Evolutionary conservation across 2,113 vertebrate genomes (phyloP).

Genomic region (Oenanthe oenanthe): DNA sequence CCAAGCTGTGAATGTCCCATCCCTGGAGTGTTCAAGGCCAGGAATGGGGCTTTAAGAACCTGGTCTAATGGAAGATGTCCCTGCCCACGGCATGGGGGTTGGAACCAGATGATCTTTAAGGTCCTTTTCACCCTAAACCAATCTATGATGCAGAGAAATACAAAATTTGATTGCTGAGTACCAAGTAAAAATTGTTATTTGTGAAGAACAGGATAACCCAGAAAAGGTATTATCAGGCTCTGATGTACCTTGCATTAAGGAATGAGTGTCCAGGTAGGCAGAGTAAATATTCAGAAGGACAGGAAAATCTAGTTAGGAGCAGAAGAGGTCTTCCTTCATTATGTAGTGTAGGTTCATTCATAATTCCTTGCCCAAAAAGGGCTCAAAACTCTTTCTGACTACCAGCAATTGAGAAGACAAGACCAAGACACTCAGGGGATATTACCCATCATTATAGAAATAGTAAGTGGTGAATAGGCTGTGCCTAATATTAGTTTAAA

Average conservation of each 20-base stretch:
- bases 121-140: neutral
- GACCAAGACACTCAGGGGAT: neutral
- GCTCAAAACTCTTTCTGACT: neutral
- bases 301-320: neutral
- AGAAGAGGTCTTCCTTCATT: neutral
- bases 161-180: neutral
- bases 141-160: neutral
- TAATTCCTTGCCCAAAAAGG: neutral
- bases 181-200: neutral
- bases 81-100: neutral
- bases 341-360: neutral
- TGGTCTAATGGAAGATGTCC: neutral
- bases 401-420: neutral
- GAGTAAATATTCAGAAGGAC: neutral
- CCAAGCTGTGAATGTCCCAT: neutral
- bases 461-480: neutral
- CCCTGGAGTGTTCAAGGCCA: neutral
- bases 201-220: neutral
- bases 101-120: neutral
- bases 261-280: accelerated
- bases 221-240: neutral
- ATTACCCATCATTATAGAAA: neutral
- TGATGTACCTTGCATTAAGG: neutral
- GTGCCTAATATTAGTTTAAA: neutral
- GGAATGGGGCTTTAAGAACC: neutral